A percentile compares a stretch with the other conserved stretches of the same genome.
phyloP scores from a whole-genome alignment of 2,888 invertebrate species.

The Campopleginae sp. region DNA sequence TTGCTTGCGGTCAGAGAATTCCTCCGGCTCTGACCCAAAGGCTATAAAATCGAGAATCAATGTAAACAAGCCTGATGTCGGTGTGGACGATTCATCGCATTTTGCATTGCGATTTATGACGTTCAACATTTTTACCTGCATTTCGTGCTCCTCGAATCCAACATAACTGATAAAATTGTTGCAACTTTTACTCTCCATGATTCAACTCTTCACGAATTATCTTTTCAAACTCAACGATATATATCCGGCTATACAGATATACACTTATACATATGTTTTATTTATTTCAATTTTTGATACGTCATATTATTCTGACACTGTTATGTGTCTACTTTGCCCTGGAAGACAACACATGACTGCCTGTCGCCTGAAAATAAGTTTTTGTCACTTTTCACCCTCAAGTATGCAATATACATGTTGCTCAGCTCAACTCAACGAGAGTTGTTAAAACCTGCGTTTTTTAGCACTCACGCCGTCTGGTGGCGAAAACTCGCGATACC shows the following conservation, averaged over 20 bases:
- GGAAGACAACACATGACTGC: constrained; percentile 57
- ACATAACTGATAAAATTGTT: constrained; percentile 84
- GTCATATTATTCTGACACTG: constrained; percentile 59
- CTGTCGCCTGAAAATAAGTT: constrained; percentile 41
- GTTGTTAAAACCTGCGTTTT: neutral
- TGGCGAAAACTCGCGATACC: neutral
- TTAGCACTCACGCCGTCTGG: neutral
- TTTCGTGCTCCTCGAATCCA: constrained; percentile 83
- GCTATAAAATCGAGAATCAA: constrained; percentile 68
- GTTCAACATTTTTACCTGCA: constrained; percentile 80
- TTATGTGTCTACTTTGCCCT: constrained; percentile 66
- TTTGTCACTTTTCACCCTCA: constrained; percentile 11
- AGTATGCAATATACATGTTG: neutral
- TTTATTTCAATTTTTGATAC: constrained; percentile 54
- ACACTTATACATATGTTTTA: constrained; percentile 23
- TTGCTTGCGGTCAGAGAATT: constrained; percentile 79
- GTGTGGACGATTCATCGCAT: neutral
- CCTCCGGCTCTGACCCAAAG: constrained; percentile 78
- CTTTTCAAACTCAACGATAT: constrained; percentile 31
- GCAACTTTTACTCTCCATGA: constrained; percentile 82
- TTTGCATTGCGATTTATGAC: neutral
- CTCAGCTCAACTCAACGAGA: neutral
- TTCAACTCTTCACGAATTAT: constrained; percentile 11
- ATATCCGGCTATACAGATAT: constrained; percentile 23
- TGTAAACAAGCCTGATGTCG: neutral